Evolutionary conservation across 2,797 vertebrate species (phyloP), one percentile per base, ranked within the genome.

Genomic region (Phataginus tetradactyla): DNA sequence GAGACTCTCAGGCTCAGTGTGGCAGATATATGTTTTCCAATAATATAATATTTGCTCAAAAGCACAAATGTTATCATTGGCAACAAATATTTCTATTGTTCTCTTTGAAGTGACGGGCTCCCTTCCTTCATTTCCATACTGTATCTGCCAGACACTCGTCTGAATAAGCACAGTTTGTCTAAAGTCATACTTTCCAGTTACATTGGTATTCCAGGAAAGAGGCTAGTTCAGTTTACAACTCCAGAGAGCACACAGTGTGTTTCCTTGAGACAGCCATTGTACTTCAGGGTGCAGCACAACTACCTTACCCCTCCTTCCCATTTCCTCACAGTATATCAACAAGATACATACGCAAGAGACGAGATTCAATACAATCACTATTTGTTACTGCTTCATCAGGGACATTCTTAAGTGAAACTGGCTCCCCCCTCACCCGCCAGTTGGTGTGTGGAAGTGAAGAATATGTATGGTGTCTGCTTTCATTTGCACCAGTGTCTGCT

Each of bases 1-100:
- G 87, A 83, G 72, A 32, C 32, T 32, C 13, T 64, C 27, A 61
- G 15, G 25, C 42, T 75, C 55, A 66, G 45, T 66, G 34, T 32
- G 15, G 11, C 68, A 89, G 86, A 74, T 53, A 27, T 1, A 3
- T 71, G 17, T 72, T 57, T 95, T 86, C 72, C 27, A 63, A 53
- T 92, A 39, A 92, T 94, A 29, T 45, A 0, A 79, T 29, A 86
- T 95, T 92, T 92, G 63, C 84, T 87, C 20, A 34, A n/a, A 90
- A 83, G 80, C 75, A 63, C 53, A n/a, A 0, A 75, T 85, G 74
- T 71, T 64, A 45, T 83, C 57, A 74, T n/a, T 37, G 15, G 57
- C 25, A 63, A 39, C 32, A 64, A 51, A 21, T 51, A 71, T 4
- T 69, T 17, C 59, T 11, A 4, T 59, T n/a, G n/a, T 92, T 78